phyloP scores from a whole-genome alignment of 2,888 invertebrate species.

The Scotopteryx bipunctaria region DNA sequence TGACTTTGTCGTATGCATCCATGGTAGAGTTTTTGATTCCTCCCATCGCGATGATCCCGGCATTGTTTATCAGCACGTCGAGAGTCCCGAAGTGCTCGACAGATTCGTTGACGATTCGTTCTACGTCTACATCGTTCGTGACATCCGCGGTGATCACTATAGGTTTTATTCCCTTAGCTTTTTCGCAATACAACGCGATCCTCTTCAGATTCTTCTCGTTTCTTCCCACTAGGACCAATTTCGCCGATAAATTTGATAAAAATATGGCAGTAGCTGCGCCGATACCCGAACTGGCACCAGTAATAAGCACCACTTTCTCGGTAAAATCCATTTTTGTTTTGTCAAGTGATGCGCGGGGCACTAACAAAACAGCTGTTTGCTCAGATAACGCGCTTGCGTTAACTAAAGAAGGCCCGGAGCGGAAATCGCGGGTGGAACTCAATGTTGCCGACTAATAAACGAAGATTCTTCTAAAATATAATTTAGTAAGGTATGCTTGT shows the following conservation, averaged over 20 bases:
- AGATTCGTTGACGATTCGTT: slow-evolving; percentile 86
- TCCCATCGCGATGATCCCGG: slow-evolving; percentile 90
- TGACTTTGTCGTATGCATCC: slow-evolving; percentile 92
- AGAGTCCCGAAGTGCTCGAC: slow-evolving; percentile 87
- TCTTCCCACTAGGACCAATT: slow-evolving; percentile 84
- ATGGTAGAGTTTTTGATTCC: slow-evolving; percentile 91
- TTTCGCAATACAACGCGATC: slow-evolving; percentile 77
- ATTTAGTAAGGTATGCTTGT: no score
- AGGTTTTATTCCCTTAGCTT: slow-evolving; percentile 81
- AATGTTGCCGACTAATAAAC: slow-evolving; percentile 15
- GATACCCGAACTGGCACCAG: slow-evolving; percentile 90
- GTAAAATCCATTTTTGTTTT: slow-evolving; percentile 78
- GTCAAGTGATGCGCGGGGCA: background rate
- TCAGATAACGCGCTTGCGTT: slow-evolving; percentile 32
- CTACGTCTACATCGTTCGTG: slow-evolving; percentile 86
- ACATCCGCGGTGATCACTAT: slow-evolving; percentile 85
- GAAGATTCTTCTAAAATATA: slow-evolving; percentile 8
- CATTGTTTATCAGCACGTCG: slow-evolving; percentile 93
- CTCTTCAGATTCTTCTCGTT: slow-evolving; percentile 63
- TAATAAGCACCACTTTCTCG: slow-evolving; percentile 85
- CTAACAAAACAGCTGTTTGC: slow-evolving; percentile 38
- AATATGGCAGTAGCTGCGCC: slow-evolving; percentile 88
- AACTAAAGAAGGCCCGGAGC: slow-evolving; percentile 5
- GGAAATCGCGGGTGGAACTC: no score
- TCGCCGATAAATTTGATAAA: slow-evolving; percentile 86